Conservation (phyloP, 2,888 invertebrate genomes). For the Caenorhabditis becei region DNA sequence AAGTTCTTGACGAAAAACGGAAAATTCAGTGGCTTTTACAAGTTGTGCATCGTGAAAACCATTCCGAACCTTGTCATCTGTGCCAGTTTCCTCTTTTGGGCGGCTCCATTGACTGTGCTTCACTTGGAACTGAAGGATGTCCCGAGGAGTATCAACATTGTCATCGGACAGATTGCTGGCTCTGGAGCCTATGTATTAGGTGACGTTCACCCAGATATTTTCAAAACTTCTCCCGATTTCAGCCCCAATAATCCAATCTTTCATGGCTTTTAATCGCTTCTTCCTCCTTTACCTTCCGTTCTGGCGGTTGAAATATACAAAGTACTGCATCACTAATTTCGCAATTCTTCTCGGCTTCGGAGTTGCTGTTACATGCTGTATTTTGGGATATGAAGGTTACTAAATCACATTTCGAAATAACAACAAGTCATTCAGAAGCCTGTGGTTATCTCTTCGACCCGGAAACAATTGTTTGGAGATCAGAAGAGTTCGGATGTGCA, state of each 20-base stretch:
- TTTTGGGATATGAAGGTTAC: conserved; percentile 27
- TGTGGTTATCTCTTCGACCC: conserved; percentile 43
- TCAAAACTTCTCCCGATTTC: background rate
- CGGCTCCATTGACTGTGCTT: conserved; percentile 23
- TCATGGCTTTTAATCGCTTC: conserved; percentile 43
- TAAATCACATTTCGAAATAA: background rate
- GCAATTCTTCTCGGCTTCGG: conserved; percentile 20
- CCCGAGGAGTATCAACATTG: conserved; percentile 23
- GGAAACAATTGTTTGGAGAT: conserved; percentile 20
- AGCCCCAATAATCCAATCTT: conserved; percentile 42
- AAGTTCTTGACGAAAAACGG: conserved; percentile 29
- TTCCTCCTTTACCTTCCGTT: conserved; percentile 27
- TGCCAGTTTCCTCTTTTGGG: conserved; percentile 34
- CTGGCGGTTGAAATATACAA: conserved; percentile 15
- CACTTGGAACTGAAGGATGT: conserved; percentile 16
- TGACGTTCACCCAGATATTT: too few relatives aligned
- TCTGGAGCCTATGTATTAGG: conserved; percentile 33
- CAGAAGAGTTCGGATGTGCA: conserved; percentile 15
- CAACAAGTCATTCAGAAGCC: conserved; percentile 4
- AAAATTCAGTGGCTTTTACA: conserved; percentile 35
- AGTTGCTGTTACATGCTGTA: conserved; percentile 15
- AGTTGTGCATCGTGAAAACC: conserved; percentile 39
- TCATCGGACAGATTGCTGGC: conserved; percentile 28
- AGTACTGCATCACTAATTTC: conserved; percentile 3
- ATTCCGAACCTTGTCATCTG: conserved; percentile 41